phyloP scores from a whole-genome alignment of 2,113 vertebrate genomes.

The Mus pahari region DNA sequence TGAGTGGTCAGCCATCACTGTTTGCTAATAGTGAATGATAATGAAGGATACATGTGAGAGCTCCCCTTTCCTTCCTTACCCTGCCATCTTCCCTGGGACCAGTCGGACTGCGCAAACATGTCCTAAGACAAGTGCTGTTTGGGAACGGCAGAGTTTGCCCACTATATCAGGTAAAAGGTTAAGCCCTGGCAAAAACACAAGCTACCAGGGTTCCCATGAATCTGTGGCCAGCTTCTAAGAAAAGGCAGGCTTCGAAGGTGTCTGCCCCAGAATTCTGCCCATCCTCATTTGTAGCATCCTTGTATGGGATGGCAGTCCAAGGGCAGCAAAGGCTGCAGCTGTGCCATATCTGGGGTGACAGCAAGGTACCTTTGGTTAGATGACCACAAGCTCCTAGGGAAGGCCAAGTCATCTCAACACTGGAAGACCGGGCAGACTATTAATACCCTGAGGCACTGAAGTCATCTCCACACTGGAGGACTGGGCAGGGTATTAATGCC shows the following conservation, averaged over 20 bases:
- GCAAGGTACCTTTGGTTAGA: neutral
- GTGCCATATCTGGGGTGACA: neutral
- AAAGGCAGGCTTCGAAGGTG: neutral
- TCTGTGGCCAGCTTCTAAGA: neutral
- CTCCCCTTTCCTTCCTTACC: neutral
- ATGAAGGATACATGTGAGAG: neutral
- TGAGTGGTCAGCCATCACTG: constrained; percentile 88
- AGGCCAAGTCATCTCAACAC: neutral
- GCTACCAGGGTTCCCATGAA: neutral
- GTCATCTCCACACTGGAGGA: no score
- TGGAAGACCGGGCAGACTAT: no score
- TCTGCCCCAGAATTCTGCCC: neutral
- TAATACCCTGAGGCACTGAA: no score
- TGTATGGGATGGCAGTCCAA: neutral
- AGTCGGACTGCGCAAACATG: neutral
- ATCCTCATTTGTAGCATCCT: neutral
- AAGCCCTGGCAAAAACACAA: neutral
- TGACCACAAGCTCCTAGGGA: neutral
- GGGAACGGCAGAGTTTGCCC: neutral
- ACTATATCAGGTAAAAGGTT: neutral
- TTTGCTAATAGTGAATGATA: constrained; percentile 81
- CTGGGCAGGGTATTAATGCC: neutral
- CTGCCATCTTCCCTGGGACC: neutral
- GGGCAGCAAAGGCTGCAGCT: neutral
- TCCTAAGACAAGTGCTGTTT: neutral